Percentiles rank a stretch among this genome's conserved stretches.
Conservation (phyloP, 1,140 invertebrate species). For the Zaprionus davidi region DNA sequence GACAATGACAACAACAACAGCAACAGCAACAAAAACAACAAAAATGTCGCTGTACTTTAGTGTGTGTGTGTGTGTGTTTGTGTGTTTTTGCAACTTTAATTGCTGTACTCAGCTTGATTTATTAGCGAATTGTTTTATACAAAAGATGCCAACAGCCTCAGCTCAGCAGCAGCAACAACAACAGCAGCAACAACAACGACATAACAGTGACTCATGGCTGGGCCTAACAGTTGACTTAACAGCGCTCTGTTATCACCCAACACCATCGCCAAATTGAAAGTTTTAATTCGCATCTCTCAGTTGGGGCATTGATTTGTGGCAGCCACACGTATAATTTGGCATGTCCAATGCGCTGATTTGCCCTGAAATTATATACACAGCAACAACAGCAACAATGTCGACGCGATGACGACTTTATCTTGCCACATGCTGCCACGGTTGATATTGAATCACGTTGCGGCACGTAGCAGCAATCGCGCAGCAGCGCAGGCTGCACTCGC, state of each 20-base stretch:
- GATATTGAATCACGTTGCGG: conserved; percentile 4
- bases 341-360: conserved; percentile 77
- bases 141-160: conserved; percentile 65
- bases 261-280: conserved; percentile 78
- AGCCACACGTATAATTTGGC: conserved; percentile 64
- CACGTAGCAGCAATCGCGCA: conserved; percentile 48
- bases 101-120: conserved; percentile 82
- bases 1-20: conserved; percentile 49
- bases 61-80: conserved; percentile 48
- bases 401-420: conserved; percentile 69
- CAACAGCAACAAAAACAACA: conserved; percentile 43
- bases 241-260: conserved; percentile 67
- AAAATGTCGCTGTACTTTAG: conserved; percentile 55
- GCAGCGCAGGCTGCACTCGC: conserved; percentile 1
- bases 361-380: conserved; percentile 59
- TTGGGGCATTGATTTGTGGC: conserved; percentile 67
- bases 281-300: conserved; percentile 56
- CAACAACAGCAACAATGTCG: background rate
- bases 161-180: conserved; percentile 25
- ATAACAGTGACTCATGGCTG: conserved; percentile 62
- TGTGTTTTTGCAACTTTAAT: conserved; percentile 80
- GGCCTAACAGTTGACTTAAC: conserved; percentile 60
- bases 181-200: conserved; percentile 20
- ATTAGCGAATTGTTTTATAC: conserved; percentile 80
- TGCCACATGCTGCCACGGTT: conserved; percentile 5